A percentile compares a stretch with the other conserved stretches of the same genome.
Evolutionary conservation across 2,888 invertebrate genomes (phyloP).

Genomic region (Epiblema foenella): DNA sequence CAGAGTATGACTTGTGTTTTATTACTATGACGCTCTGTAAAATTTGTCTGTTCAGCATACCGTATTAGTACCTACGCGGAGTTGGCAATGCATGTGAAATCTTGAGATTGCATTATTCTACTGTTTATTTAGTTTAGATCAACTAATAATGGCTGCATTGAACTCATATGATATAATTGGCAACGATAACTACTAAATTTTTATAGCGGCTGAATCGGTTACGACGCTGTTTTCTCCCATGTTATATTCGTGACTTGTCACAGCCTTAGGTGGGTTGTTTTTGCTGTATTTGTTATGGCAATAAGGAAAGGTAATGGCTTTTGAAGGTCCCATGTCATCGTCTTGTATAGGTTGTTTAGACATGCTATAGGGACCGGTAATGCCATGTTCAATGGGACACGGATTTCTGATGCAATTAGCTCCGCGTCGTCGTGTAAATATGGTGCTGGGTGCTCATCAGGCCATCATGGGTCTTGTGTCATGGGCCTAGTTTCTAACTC

Average conservation of each 20-base stretch:
- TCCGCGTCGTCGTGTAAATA: too few relatives aligned
- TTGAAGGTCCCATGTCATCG: background rate
- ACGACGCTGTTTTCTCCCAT: too few relatives aligned
- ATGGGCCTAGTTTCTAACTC: too few relatives aligned
- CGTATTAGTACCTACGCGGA: conserved; percentile 8
- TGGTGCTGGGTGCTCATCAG: too few relatives aligned
- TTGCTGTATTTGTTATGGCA: background rate
- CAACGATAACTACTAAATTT: background rate
- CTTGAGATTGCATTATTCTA: conserved; percentile 26
- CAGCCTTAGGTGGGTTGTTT: background rate
- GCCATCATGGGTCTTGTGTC: too few relatives aligned
- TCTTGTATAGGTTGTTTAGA: too few relatives aligned
- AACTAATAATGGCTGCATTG: background rate
- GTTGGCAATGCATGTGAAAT: conserved; percentile 32
- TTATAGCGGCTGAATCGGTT: background rate
- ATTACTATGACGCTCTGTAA: conserved; percentile 3
- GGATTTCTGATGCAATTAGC: too few relatives aligned
- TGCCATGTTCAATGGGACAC: too few relatives aligned
- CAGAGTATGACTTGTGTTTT: too few relatives aligned
- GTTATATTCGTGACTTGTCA: background rate
- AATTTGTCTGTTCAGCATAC: conserved; percentile 11
- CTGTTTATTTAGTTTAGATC: background rate
- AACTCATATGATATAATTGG: conserved; percentile 4
- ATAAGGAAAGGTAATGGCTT: background rate
- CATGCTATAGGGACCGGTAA: too few relatives aligned